A percentile compares a stretch with the other conserved stretches of the same genome.
phyloP scores from a whole-genome alignment of 2,888 invertebrate genomes.

The Horisme vitalbata region DNA sequence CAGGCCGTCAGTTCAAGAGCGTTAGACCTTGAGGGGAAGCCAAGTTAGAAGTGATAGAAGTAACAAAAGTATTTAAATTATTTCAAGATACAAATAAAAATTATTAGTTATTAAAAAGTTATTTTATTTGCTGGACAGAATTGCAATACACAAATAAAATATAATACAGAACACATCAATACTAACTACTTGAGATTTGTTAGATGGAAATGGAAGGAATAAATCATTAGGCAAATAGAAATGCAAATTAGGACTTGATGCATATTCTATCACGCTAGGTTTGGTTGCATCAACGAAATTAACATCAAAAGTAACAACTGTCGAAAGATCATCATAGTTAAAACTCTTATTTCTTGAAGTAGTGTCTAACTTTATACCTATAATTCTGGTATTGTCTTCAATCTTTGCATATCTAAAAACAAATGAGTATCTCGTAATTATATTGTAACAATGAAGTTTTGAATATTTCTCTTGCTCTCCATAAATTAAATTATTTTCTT shows the following conservation, averaged over 20 bases:
- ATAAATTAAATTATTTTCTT: slow-evolving; percentile 40
- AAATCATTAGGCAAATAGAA: slow-evolving; percentile 87
- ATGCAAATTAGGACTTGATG: slow-evolving; percentile 85
- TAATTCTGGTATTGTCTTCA: slow-evolving; percentile 55
- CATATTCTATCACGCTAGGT: slow-evolving; percentile 58
- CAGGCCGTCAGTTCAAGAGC: slow-evolving; percentile 67
- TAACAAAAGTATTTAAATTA: slow-evolving; percentile 79
- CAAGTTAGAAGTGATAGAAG: slow-evolving; percentile 76
- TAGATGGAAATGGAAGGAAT: slow-evolving; percentile 86
- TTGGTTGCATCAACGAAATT: slow-evolving; percentile 65
- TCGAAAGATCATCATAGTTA: slow-evolving; percentile 48
- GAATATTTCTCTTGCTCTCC: slow-evolving; percentile 50
- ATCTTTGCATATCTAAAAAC: slow-evolving; percentile 54
- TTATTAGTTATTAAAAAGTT: slow-evolving; percentile 69
- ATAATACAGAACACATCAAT: slow-evolving; percentile 35
- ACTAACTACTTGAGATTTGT: slow-evolving; percentile 33
- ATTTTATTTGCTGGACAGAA: slow-evolving; percentile 65
- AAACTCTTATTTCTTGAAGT: slow-evolving; percentile 52
- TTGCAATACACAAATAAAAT: slow-evolving; percentile 31
- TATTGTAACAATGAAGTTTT: slow-evolving; percentile 58
- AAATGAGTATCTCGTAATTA: slow-evolving; percentile 55
- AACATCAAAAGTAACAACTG: slow-evolving; percentile 60
- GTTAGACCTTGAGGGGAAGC: slow-evolving; percentile 66
- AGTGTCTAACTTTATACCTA: slow-evolving; percentile 45
- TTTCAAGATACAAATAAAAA: slow-evolving; percentile 70